These are phyloP conservation scores for Adrianichthys oophorus DNA, from an alignment of 2,797 vertebrate species.

Conservation along the genomic window DNA sequence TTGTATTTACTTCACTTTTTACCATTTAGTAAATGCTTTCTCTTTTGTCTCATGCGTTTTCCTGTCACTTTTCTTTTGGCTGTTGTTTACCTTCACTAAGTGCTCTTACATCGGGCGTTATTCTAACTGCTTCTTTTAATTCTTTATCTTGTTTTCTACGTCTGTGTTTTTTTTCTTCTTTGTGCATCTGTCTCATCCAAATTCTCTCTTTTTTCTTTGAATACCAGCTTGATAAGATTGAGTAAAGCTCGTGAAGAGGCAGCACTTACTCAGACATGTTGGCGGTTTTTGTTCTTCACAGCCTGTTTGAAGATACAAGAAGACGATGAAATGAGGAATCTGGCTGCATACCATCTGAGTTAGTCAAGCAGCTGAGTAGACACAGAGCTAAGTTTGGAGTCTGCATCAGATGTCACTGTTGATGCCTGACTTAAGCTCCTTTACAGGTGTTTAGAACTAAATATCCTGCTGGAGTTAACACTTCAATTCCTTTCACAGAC, in stretches of 20 bases:
- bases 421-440: constrained; percentile 48
- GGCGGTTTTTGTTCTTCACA: constrained; percentile 46
- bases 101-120: neutral
- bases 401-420: constrained; percentile 45
- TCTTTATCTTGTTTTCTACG: neutral
- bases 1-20: fast-evolving
- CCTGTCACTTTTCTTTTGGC: neutral
- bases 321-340: constrained; percentile 7
- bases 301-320: constrained; percentile 34
- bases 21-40: too few species aligned
- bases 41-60: neutral
- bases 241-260: neutral
- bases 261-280: constrained; percentile 78
- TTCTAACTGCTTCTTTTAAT: neutral
- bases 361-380: constrained; percentile 20
- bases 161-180: neutral
- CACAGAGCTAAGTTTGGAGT: constrained; percentile 62
- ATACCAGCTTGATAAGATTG: neutral
- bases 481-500: constrained; percentile 47
- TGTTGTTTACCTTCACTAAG: too few species aligned
- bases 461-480: constrained; percentile 48
- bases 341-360: constrained; percentile 20
- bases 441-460: constrained; percentile 49
- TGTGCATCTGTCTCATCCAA: neutral
- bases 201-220: neutral